Evolutionary conservation across 2,797 vertebrate species (phyloP), one percentile per base, ranked within the genome.

Genomic region (Anabas testudineus): DNA sequence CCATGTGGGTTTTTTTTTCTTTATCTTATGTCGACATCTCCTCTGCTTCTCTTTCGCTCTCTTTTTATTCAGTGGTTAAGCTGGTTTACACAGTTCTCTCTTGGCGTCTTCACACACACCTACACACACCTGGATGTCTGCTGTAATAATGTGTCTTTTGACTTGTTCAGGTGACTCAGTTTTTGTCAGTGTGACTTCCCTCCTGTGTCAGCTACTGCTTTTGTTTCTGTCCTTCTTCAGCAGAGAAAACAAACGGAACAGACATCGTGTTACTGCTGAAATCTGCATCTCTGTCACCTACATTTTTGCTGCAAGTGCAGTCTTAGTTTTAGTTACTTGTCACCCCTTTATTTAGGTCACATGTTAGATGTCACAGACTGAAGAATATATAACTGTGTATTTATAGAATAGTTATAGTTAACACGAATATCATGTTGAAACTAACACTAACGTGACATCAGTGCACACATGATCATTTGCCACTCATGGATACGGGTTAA

Each of bases 1-100:
- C 16, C 42, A 45, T 41, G 26, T 37, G 58, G 47, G 52, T 53
- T 56, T 67, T 39, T 37, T n/a, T n/a, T 34, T 34, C n/a, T 39
- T 53, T 62, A 71, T 87, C 72, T 62, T 2, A 7, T 36, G 67
- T 75, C 72, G 76, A 1, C 60, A 67, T 76, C 70, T 75, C 22
- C 7, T 70, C 54, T 56, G 65, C 34, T 53, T 71, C 58, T 55
- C 42, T 28, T 43, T 70, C 43, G 22, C 43, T 52, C 49, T 64
- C 15, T 37, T 48, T 49, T 36, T 41, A 30, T 54, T 41, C 48
- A 49, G 22, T 21, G 16, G 36, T 60, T 10, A 62, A 63, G n/a
- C 30, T 16, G 71, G 32, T 71, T 58, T 46, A 42, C 47, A 56
- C 32, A 62, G 21, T 67, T 43, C 30, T 53, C 18, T n/a, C 51